Percentiles rank a stretch among this genome's conserved stretches.
phyloP scores from a whole-genome alignment of 2,113 vertebrate genomes.

The Bucco capensis region DNA sequence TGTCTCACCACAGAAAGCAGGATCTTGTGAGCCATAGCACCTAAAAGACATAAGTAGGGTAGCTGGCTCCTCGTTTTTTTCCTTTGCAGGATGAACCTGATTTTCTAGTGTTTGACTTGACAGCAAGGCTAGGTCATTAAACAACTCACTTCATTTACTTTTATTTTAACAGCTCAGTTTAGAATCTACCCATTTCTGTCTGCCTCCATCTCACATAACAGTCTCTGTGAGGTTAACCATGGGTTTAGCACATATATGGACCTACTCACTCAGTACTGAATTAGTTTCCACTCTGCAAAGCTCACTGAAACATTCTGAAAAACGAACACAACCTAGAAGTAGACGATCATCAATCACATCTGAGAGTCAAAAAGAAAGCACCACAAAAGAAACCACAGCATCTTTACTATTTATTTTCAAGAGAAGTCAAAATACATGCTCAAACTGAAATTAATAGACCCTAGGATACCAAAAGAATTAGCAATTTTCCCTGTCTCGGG shows the following conservation, averaged over 20 bases:
- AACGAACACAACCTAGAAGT: constrained; percentile 39
- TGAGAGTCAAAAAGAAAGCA: constrained; percentile 52
- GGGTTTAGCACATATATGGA: constrained; percentile 51
- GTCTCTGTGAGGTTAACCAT: constrained; percentile 61
- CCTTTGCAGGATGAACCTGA: constrained; percentile 13
- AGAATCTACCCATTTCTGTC: constrained; percentile 55
- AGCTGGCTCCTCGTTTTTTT: not conserved
- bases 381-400: constrained; percentile 15
- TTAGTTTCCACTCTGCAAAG: constrained; percentile 59
- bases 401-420: constrained; percentile 24
- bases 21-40: not conserved
- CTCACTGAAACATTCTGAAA: constrained; percentile 57
- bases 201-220: constrained; percentile 48
- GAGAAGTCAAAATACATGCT: not conserved
- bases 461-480: not conserved
- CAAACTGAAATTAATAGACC: not conserved
- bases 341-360: constrained; percentile 65
- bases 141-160: constrained; percentile 67
- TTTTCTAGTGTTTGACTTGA: constrained; percentile 47
- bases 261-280: constrained; percentile 45
- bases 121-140: constrained; percentile 60
- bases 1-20: not conserved
- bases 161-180: constrained; percentile 68
- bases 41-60: not conserved
- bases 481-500: not conserved